Evolutionary conservation across 2,888 invertebrate species (phyloP), one percentile per base, ranked within the genome.

Genomic region (Rhamphomyia laevipes): DNA sequence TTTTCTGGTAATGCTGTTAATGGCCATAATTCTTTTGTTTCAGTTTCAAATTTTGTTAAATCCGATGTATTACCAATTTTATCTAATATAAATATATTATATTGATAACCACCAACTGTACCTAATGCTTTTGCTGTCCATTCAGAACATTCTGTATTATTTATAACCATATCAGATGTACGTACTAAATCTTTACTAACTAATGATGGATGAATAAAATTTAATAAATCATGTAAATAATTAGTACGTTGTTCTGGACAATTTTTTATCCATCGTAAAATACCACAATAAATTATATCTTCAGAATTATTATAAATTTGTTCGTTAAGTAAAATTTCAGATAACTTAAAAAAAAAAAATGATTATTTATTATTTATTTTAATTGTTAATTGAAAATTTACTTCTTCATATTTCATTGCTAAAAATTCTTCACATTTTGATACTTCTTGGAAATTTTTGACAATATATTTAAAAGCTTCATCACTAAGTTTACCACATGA

Each of bases 51-150:
- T 30, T 58, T 55, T 37, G 55, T 54, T 35, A 62, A 52, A 43
- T 62, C 60, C 0, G 59, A 57, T 27, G 52, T 54, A 21, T 58
- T 56, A n/a, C 62, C 61, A 58, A 62, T 61, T 57, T 63, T 63
- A 42, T 63, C 62, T 17, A 63, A 53, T 15, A 63, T 53, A 55
- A 61, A 63, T n/a, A 62, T 57, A 18, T 57, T 59, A 61, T 61
- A 62, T 11, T 61, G 58, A 40, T 56, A 48, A 13, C 52, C 55
- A 38, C 51, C 56, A 9, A 52, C 51, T 33, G 56, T 56, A 7
- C 57, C 54, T 23, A 55, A 49, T 16, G 60, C 60, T 23, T 57
- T 58, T 16, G 53, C 54, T 13, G 57, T 46, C 63, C 63, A 63
- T 18, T 57, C 52, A 4, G 53, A 49, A 37, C 60, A 59, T 3